phyloP scores from a whole-genome alignment of 2,888 invertebrate species.

The Machimus atricapillus region DNA sequence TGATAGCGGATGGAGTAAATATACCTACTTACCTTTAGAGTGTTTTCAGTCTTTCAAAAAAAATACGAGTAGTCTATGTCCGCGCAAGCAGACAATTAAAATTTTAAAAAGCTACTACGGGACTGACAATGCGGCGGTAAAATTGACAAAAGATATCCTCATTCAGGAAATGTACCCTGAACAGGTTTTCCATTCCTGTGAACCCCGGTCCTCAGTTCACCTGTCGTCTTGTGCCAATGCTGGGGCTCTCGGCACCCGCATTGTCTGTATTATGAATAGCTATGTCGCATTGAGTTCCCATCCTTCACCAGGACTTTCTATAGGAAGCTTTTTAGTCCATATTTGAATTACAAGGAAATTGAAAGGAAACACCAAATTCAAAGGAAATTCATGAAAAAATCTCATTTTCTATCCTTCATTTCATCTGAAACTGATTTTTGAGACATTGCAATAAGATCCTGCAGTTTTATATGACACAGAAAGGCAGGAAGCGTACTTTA shows the following conservation, averaged over 20 bases:
- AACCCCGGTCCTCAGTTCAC: not conserved
- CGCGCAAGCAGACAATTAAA: not conserved
- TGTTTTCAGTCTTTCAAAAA: not conserved
- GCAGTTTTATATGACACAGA: not conserved
- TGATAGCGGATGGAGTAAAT: not conserved
- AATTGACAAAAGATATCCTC: not conserved
- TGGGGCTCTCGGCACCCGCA: not conserved
- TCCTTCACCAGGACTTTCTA: not conserved
- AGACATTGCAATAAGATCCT: not conserved
- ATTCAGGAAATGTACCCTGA: not conserved
- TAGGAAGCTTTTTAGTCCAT: not conserved
- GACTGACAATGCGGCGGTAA: not conserved
- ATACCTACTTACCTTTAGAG: not conserved
- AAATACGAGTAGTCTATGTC: not conserved
- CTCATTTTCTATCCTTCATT: not conserved
- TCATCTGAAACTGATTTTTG: constrained; percentile 4
- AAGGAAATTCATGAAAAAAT: constrained; percentile 11
- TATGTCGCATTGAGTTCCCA: not conserved
- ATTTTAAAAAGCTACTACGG: not conserved
- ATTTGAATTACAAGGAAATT: constrained; percentile 35
- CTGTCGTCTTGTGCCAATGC: not conserved
- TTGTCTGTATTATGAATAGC: not conserved
- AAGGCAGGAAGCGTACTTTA: not conserved
- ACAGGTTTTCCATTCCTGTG: not conserved
- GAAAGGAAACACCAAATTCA: constrained; percentile 33